Evolutionary conservation across 2,113 vertebrate species (phyloP).

Genomic region (Pterocles orientalis): DNA sequence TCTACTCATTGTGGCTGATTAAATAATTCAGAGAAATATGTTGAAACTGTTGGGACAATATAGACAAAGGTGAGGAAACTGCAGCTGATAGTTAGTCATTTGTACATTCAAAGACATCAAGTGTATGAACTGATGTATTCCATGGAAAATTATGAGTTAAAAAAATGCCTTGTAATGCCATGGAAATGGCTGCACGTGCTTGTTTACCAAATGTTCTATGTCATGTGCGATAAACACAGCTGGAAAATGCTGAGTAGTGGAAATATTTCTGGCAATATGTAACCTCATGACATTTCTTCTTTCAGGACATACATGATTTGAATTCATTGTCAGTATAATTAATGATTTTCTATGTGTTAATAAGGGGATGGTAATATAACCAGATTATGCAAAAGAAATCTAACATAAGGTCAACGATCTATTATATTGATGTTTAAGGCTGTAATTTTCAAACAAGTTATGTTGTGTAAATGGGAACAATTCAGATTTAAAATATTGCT

Average conservation of each 20-base stretch:
- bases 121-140: neutral
- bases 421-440: neutral
- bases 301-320: constrained; percentile 47
- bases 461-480: neutral
- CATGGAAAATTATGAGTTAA: neutral
- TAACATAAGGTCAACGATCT: neutral
- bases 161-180: neutral
- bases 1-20: neutral
- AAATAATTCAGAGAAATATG: neutral
- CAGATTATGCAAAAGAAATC: constrained; percentile 25
- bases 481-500: neutral
- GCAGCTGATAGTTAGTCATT: neutral
- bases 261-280: constrained; percentile 55
- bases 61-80: constrained; percentile 1
- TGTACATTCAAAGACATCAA: neutral
- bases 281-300: constrained; percentile 59
- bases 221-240: constrained; percentile 11
- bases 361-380: constrained; percentile 43
- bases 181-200: neutral
- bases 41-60: neutral
- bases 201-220: constrained; percentile 42
- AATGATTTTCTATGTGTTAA: constrained; percentile 51
- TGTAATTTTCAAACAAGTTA: constrained; percentile 10
- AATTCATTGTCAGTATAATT: constrained; percentile 43
- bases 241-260: constrained; percentile 53